These are phyloP conservation scores for Lordiphosa collinella DNA, from an alignment of 1,140 invertebrate genomes.

Conservation along the genomic window DNA sequence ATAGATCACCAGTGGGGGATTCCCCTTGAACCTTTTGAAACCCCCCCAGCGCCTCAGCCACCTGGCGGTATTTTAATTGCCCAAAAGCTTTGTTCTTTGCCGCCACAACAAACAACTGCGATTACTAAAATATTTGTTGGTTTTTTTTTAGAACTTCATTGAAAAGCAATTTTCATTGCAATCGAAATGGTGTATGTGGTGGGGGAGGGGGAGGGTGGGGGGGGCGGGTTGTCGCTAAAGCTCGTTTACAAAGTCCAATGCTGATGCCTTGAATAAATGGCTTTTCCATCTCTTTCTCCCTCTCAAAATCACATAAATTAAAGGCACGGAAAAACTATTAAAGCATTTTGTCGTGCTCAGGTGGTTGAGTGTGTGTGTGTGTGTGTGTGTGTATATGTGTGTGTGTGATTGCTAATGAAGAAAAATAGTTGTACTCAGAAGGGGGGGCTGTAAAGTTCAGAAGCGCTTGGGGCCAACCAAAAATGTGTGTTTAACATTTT, in stretches of 20 bases:
- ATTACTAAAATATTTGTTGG: conserved; percentile 42
- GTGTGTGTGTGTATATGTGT: conserved; percentile 11
- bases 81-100: conserved; percentile 49
- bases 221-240: conserved; percentile 1
- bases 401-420: conserved; percentile 51
- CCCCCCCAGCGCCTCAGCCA: too few relatives aligned
- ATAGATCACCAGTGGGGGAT: conserved; percentile 4
- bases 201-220: not conserved
- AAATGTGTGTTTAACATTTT: conserved; percentile 21
- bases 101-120: conserved; percentile 32
- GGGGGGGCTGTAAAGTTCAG: not conserved
- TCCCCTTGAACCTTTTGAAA: not conserved
- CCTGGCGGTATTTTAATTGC: conserved; percentile 59
- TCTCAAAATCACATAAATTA: conserved; percentile 69
- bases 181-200: conserved; percentile 4
- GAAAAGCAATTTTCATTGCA: conserved; percentile 70
- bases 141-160: conserved; percentile 46
- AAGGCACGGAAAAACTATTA: conserved; percentile 74
- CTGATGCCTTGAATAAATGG: too few relatives aligned
- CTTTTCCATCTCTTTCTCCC: not conserved
- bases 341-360: conserved; percentile 53
- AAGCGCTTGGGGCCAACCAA: conserved; percentile 7
- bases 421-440: conserved; percentile 46
- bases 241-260: conserved; percentile 36
- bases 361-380: conserved; percentile 10